Evolutionary conservation across 2,888 invertebrate species (phyloP).

Genomic region (Eupeodes latifasciatus): DNA sequence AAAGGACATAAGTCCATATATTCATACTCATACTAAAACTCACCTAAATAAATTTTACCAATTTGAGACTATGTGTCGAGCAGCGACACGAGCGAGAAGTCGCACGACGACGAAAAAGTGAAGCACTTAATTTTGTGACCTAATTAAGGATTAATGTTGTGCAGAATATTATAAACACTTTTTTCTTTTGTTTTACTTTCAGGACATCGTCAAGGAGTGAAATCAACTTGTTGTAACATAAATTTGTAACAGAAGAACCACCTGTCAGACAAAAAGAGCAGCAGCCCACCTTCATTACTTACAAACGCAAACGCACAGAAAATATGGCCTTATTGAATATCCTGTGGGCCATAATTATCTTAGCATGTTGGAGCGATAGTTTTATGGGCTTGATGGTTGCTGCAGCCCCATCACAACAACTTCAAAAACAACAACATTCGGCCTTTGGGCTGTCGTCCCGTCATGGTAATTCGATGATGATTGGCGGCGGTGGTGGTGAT

Average conservation of each 20-base stretch:
- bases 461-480: constrained; percentile 70
- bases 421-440: constrained; percentile 1
- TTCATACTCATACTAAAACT: too few relatives aligned
- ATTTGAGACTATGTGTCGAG: background rate
- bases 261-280: constrained; percentile 51
- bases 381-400: constrained; percentile 55
- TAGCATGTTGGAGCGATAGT: constrained; percentile 69
- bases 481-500: constrained; percentile 49
- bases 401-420: constrained; percentile 21
- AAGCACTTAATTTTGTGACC: constrained; percentile 50
- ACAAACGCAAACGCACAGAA: constrained; percentile 38
- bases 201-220: constrained; percentile 31
- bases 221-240: constrained; percentile 45
- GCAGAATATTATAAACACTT: constrained; percentile 30
- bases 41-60: too few relatives aligned
- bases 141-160: constrained; percentile 65
- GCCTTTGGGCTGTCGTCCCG: constrained; percentile 58
- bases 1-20: too few relatives aligned
- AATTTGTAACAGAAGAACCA: constrained; percentile 72
- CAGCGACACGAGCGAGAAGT: background rate
- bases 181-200: constrained; percentile 15
- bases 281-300: background rate
- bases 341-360: constrained; percentile 76
- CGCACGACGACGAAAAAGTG: too few relatives aligned
- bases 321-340: constrained; percentile 75